Conservation (phyloP, 2,797 vertebrate species). For the Xenops minutus region DNA sequence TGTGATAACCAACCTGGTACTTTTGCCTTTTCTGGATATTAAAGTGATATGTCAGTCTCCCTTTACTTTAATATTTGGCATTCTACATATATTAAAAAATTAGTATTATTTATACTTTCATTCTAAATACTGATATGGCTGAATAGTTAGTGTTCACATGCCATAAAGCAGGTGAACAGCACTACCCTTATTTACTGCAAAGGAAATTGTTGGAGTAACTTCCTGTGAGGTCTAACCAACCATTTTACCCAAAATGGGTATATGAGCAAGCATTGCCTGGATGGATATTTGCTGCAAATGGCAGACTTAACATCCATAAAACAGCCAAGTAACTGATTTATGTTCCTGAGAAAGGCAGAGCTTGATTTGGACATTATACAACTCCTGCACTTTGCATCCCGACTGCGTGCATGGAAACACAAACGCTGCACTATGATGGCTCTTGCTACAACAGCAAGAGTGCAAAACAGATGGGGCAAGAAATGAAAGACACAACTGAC, state of each 20-base stretch:
- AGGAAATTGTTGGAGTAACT: neutral
- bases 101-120: neutral
- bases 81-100: neutral
- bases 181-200: neutral
- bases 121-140: neutral
- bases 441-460: neutral
- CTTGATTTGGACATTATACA: neutral
- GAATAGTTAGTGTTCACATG: neutral
- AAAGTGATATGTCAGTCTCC: neutral
- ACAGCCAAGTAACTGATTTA: neutral
- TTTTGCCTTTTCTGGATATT: conserved; percentile 77
- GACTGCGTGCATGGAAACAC: fast-evolving
- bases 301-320: neutral
- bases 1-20: conserved; percentile 67
- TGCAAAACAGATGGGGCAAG: neutral
- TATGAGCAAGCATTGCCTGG: neutral
- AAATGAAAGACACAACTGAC: neutral
- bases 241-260: neutral
- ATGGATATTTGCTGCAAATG: neutral
- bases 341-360: neutral
- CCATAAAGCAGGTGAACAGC: neutral
- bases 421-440: neutral
- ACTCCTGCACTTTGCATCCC: neutral
- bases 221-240: neutral
- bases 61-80: neutral